phyloP scores from a whole-genome alignment of 2,113 vertebrate genomes.

The Oncorhynchus gorbuscha region DNA sequence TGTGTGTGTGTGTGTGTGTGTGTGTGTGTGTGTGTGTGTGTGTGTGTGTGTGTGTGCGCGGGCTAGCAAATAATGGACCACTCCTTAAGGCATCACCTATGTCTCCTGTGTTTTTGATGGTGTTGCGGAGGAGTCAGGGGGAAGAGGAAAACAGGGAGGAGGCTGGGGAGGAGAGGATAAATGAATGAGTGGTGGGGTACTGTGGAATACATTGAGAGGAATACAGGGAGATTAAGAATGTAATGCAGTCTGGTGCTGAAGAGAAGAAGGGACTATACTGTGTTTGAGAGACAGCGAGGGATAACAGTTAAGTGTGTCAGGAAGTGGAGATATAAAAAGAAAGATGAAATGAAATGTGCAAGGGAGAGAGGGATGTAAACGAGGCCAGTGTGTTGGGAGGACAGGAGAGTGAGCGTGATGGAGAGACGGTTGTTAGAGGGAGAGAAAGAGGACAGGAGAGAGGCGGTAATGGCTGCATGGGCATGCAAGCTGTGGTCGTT shows the following conservation, averaged over 20 bases:
- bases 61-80: conserved; percentile 1
- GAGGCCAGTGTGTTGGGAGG: not conserved
- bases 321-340: not conserved
- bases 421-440: too few relatives aligned
- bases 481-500: conserved; percentile 21
- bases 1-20: not conserved
- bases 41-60: not conserved
- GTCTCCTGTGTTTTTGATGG: not conserved
- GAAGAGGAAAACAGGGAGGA: not conserved
- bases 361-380: not conserved
- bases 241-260: not conserved
- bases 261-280: too few relatives aligned
- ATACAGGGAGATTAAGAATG: not conserved
- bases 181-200: not conserved
- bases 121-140: not conserved
- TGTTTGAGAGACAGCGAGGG: not conserved
- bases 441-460: conserved; percentile 1
- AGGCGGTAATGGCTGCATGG: conserved; percentile 30
- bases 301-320: not conserved
- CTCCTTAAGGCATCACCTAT: not conserved
- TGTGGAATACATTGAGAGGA: not conserved
- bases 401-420: not conserved
- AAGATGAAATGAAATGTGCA: not conserved
- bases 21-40: not conserved
- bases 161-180: not conserved